phyloP scores from a whole-genome alignment of 2,888 invertebrate species.

The Eucera pruinosa region DNA sequence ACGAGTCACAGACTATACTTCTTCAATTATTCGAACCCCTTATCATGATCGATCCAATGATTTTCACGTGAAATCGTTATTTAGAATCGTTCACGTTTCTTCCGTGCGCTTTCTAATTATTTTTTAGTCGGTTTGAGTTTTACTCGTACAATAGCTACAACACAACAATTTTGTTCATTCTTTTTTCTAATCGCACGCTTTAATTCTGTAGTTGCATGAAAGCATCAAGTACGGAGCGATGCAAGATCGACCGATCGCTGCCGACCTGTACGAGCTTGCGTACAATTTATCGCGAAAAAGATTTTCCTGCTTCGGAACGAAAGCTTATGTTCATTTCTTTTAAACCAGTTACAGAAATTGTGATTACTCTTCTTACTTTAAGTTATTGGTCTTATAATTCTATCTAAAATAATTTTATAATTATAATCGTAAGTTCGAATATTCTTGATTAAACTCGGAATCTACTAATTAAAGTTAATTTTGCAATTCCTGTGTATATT shows the following conservation, averaged over 20 bases:
- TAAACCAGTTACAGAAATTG: neutral
- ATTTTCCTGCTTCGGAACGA: neutral
- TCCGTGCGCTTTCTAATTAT: constrained; percentile 23
- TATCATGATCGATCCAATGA: neutral
- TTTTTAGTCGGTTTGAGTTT: constrained; percentile 29
- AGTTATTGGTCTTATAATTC: neutral
- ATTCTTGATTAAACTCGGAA: too few relatives aligned
- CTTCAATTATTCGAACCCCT: neutral
- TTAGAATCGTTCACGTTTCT: constrained; percentile 19
- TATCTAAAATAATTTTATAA: too few relatives aligned
- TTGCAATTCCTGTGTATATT: too few relatives aligned
- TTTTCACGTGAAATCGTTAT: constrained; percentile 21
- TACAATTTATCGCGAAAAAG: constrained; percentile 21
- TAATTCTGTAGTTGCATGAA: constrained; percentile 47
- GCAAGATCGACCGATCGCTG: constrained; percentile 8
- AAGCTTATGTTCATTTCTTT: neutral
- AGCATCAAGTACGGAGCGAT: constrained; percentile 22
- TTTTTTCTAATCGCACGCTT: constrained; percentile 24
- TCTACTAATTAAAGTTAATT: too few relatives aligned
- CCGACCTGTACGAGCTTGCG: neutral
- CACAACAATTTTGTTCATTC: neutral
- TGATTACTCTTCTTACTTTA: neutral
- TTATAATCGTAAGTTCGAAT: too few relatives aligned
- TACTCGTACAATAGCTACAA: constrained; percentile 10
- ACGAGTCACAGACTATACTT: neutral